Conservation (phyloP, 1,140 invertebrate species). For the Drosophila albomicans region DNA sequence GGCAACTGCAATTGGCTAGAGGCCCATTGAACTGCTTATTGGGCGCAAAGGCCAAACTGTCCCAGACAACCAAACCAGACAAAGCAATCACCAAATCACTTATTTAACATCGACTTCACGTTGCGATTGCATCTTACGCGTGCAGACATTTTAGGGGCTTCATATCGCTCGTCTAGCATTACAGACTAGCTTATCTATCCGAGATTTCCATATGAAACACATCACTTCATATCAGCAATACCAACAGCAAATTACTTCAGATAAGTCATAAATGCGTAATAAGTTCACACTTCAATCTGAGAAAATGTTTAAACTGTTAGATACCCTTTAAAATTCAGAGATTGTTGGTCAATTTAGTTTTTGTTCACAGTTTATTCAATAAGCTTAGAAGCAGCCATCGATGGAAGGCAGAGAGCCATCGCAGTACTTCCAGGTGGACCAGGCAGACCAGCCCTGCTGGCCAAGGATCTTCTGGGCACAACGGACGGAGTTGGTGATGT, state of each 20-base stretch:
- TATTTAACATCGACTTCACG: slow-evolving; percentile 32
- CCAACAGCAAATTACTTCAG: slow-evolving; percentile 27
- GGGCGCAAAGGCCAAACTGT: slow-evolving; percentile 18
- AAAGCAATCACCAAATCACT: background rate
- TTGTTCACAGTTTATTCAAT: background rate
- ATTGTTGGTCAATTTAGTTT: too few relatives aligned
- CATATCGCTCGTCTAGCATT: background rate
- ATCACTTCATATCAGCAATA: background rate
- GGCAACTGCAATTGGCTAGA: slow-evolving; percentile 24
- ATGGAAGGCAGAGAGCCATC: slow-evolving; percentile 52
- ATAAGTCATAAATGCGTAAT: slow-evolving; percentile 28
- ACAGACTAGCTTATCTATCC: slow-evolving; percentile 18
- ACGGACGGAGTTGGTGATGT: slow-evolving; percentile 49
- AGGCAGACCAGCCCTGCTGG: slow-evolving; percentile 59
- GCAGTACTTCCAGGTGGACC: slow-evolving; percentile 57
- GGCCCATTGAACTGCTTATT: slow-evolving; percentile 17
- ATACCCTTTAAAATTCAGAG: too few relatives aligned
- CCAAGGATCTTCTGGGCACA: slow-evolving; percentile 55
- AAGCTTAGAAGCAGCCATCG: slow-evolving; percentile 9
- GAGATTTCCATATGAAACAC: background rate
- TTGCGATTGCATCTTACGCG: background rate
- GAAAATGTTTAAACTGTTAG: slow-evolving; percentile 22
- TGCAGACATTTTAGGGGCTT: slow-evolving; percentile 7
- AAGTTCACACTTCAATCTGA: background rate
- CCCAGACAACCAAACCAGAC: background rate